Conservation (phyloP, 2,888 invertebrate genomes). For the Agriotes lineatus region DNA sequence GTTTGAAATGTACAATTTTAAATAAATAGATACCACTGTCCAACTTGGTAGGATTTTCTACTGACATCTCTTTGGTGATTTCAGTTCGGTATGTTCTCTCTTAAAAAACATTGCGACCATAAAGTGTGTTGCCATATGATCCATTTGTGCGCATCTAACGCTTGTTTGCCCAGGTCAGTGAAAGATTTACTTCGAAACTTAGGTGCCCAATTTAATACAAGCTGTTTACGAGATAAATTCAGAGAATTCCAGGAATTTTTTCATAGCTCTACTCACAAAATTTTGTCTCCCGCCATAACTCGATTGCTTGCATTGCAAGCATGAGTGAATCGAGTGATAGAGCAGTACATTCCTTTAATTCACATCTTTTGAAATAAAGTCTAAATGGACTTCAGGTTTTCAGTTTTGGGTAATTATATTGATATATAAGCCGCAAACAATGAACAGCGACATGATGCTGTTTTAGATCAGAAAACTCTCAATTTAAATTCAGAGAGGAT, state of each 20-base stretch:
- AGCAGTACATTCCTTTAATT: conserved; percentile 55
- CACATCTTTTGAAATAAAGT: conserved; percentile 43
- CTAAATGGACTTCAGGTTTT: conserved; percentile 42
- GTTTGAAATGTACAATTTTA: conserved; percentile 25
- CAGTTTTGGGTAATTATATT: conserved; percentile 34
- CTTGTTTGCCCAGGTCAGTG: conserved; percentile 47
- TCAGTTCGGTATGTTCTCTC: conserved; percentile 38
- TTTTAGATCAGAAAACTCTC: conserved; percentile 18
- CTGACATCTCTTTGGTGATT: conserved; percentile 56
- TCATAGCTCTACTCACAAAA: conserved; percentile 56
- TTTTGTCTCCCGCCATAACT: conserved; percentile 48
- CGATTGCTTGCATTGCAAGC: conserved; percentile 58
- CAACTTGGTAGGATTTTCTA: conserved; percentile 52
- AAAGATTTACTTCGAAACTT: conserved; percentile 51
- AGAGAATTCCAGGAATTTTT: conserved; percentile 58
- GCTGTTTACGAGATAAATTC: conserved; percentile 48
- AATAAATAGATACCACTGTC: conserved; percentile 38
- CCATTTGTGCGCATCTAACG: conserved; percentile 41
- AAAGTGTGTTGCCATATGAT: conserved; percentile 58
- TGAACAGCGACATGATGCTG: conserved; percentile 45
- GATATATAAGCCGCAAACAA: conserved; percentile 40
- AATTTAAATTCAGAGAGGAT: too few species aligned
- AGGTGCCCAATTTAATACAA: conserved; percentile 51
- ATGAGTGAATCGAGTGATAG: conserved; percentile 57
- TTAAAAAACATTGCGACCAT: conserved; percentile 49